Percentiles rank a stretch among this genome's conserved stretches.
These are phyloP conservation scores for Drosophila triauraria DNA, from an alignment of 1,140 invertebrate genomes.

Conservation along the genomic window DNA sequence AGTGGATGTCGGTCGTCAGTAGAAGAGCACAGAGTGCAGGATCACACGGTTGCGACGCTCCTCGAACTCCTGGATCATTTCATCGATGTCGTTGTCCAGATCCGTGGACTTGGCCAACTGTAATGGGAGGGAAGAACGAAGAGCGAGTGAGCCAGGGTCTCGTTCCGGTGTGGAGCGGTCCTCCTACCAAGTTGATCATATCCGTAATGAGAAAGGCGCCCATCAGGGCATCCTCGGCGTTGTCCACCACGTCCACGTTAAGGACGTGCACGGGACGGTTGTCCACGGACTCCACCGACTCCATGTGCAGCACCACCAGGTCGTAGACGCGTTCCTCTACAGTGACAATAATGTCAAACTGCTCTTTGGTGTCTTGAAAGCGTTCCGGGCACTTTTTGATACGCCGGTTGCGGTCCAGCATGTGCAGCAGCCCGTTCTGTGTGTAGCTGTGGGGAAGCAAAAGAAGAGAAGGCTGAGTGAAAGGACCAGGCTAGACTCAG, in stretches of 20 bases:
- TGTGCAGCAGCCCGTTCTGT: constrained; percentile 99
- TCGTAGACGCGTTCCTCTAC: constrained; percentile 99
- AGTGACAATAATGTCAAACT: constrained; percentile 98
- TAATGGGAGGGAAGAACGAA: constrained; percentile 71
- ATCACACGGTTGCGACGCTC: constrained; percentile 94
- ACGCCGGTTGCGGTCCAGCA: constrained; percentile 98
- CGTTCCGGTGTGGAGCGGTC: not conserved
- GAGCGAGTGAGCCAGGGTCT: not conserved
- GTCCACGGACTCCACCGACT: constrained; percentile 89
- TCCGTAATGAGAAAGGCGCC: constrained; percentile 99
- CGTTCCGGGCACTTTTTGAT: constrained; percentile 98
- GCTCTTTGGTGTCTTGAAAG: constrained; percentile 95
- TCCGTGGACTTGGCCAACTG: constrained; percentile 96
- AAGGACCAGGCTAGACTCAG: not conserved
- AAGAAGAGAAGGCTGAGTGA: not conserved
- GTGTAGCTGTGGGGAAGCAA: constrained; percentile 92
- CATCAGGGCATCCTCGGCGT: constrained; percentile 99
- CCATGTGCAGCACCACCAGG: constrained; percentile 94
- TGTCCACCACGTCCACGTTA: constrained; percentile 99
- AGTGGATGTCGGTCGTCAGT: constrained; percentile 87
- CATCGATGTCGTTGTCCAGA: constrained; percentile 99
- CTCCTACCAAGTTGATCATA: constrained; percentile 93
- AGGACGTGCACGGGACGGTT: constrained; percentile 97
- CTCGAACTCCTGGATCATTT: constrained; percentile 98
- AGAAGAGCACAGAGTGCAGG: constrained; percentile 97